These are phyloP conservation scores for Triops cancriformis DNA, from an alignment of 1,140 invertebrate genomes.

Conservation along the genomic window DNA sequence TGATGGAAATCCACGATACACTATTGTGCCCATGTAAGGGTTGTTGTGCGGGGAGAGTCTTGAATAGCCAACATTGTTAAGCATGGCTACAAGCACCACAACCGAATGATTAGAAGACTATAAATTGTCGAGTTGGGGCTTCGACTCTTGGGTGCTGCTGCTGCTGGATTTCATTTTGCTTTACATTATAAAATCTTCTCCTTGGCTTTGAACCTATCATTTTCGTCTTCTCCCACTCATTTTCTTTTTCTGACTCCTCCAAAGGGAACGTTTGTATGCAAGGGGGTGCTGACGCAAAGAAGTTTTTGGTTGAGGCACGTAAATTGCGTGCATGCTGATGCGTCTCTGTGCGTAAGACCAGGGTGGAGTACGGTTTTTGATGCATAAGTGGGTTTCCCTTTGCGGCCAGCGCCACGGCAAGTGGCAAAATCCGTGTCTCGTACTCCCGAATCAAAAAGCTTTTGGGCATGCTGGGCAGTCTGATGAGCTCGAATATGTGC, in stretches of 20 bases:
- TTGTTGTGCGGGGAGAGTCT: neutral
- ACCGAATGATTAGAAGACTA: slow-evolving; percentile 3
- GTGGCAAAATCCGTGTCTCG: neutral
- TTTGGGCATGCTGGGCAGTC: slow-evolving; percentile 4
- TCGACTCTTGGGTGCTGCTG: neutral
- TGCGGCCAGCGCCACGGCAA: neutral
- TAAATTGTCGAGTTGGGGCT: neutral
- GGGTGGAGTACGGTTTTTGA: neutral
- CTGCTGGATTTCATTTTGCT: neutral
- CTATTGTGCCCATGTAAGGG: neutral
- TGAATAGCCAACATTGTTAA: neutral
- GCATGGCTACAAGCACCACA: neutral
- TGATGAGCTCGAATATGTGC: neutral
- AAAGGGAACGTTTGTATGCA: neutral
- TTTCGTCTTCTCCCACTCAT: neutral
- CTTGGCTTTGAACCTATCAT: neutral
- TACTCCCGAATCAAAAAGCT: neutral
- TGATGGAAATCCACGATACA: neutral
- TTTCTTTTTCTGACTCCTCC: too few relatives aligned
- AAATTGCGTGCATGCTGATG: slow-evolving; percentile 6
- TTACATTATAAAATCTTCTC: neutral
- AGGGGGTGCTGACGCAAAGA: neutral
- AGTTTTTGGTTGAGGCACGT: slow-evolving; percentile 1
- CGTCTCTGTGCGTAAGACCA: neutral
- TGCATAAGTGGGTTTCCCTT: neutral